These are phyloP conservation scores for Phengaris arion DNA, from an alignment of 2,888 invertebrate genomes.

Conservation along the genomic window DNA sequence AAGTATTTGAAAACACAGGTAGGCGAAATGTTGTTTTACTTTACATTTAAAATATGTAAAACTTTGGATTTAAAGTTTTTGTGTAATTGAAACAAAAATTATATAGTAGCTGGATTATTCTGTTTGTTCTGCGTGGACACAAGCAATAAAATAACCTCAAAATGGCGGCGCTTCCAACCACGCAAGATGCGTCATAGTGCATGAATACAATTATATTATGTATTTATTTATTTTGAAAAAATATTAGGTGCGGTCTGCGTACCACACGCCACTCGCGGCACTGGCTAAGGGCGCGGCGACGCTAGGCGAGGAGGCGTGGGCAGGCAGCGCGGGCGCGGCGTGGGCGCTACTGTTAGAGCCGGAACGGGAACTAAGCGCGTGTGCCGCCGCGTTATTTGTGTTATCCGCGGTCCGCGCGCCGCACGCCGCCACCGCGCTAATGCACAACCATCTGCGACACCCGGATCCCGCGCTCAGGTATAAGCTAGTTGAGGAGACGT, in stretches of 20 bases:
- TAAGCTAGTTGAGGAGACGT: neutral
- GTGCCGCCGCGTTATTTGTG: slow-evolving; percentile 94
- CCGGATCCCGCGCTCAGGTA: slow-evolving; percentile 87
- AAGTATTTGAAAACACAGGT: slow-evolving; percentile 72
- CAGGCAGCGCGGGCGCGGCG: slow-evolving; percentile 93
- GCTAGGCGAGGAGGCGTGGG: slow-evolving; percentile 91
- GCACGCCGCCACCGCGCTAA: slow-evolving; percentile 91
- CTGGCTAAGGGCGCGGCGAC: slow-evolving; percentile 94
- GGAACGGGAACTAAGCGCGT: slow-evolving; percentile 92
- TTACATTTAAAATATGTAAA: too few relatives aligned
- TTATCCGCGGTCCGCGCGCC: slow-evolving; percentile 95
- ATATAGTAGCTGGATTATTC: neutral
- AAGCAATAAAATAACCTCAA: neutral
- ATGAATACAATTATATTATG: neutral
- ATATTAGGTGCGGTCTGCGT: slow-evolving; percentile 89
- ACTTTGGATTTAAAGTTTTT: too few relatives aligned
- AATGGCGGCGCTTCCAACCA: neutral
- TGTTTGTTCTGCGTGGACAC: neutral
- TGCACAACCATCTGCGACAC: slow-evolving; percentile 93
- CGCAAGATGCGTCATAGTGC: neutral
- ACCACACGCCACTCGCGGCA: slow-evolving; percentile 92
- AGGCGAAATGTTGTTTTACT: slow-evolving; percentile 7
- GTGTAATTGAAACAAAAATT: too few relatives aligned
- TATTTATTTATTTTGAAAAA: neutral
- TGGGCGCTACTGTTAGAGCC: slow-evolving; percentile 97